Base-by-base conservation (phyloP, 2,888 invertebrate species). In the Thymelicus sylvestris region DNA sequence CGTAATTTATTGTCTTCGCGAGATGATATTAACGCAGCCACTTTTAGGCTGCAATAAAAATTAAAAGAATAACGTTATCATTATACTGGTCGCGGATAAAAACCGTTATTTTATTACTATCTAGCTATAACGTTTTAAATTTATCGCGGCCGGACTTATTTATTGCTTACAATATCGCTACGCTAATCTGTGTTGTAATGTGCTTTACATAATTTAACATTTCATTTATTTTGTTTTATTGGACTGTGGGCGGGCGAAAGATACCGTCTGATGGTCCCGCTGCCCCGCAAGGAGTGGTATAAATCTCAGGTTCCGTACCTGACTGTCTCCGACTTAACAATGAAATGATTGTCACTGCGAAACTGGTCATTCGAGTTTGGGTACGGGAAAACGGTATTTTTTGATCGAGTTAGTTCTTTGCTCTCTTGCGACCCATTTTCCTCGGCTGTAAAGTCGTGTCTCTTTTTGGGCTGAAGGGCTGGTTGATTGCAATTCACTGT, bases 181-280 rank as follows among this genome's bases (percentile, higher is more conserved):
- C 55, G 24, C 55, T 55, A 55, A 55, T 55, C 55, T 55, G 55
- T 24, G 55, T 19, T 55, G 55, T 55, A 41, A 39, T 66, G 59
- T 59, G 59, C 55, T 66, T 66, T 47, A 66, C 47, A 66, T 66
- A 66, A 66, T 66, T 66, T 66, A 47, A 59, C 66, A 59, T 47
- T 66, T 48, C 47, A 59, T 66, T 59, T 66, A 57, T 65, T 65
- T 57, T 66, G 24, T 66, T 66, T 66, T 44, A 66, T 57, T 44
- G 31, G 31, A 13, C 8, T 47, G 57, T 57, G 57, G 66, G 57
- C 66, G 66, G 61, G 15, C 7, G 10, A 0, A 19, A 41, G 61
- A 61, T 19, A 10, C 4, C 24, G 41, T 47, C 24, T 24, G 57
- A 44, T 41, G 24, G 44, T 66, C 13, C 55, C 24, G 57, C 12